Evolutionary conservation across 2,113 vertebrate species (phyloP).

Genomic region (Hucho hucho): DNA sequence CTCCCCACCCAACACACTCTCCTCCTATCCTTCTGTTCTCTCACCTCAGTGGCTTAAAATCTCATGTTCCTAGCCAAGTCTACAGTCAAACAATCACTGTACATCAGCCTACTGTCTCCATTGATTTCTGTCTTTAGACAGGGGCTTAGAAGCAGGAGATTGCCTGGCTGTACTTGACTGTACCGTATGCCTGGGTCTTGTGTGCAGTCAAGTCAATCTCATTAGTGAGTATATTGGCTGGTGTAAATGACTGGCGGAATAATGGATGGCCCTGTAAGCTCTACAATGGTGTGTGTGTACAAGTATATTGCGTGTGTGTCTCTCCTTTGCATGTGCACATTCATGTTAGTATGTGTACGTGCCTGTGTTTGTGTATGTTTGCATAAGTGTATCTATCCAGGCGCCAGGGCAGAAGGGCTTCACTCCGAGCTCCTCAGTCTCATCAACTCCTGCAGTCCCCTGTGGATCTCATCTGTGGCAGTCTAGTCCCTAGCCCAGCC

Average conservation of each 20-base stretch:
- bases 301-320: background rate
- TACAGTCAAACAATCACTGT: background rate
- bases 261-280: too few relatives aligned
- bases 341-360: background rate
- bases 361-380: background rate
- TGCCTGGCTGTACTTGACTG: too few relatives aligned
- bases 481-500: background rate
- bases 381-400: too few relatives aligned
- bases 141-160: background rate
- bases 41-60: too few relatives aligned
- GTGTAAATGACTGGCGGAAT: background rate
- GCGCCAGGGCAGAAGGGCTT: too few relatives aligned
- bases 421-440: too few relatives aligned
- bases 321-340: background rate
- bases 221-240: background rate
- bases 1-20: too few relatives aligned
- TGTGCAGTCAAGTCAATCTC: background rate
- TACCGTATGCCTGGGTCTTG: background rate
- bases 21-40: too few relatives aligned
- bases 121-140: background rate
- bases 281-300: too few relatives aligned
- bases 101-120: background rate
- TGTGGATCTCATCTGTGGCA: background rate
- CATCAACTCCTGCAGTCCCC: background rate
- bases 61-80: too few relatives aligned